These are phyloP conservation scores for Neuroterus valhalla DNA, from an alignment of 1,140 invertebrate species.

Conservation along the genomic window DNA sequence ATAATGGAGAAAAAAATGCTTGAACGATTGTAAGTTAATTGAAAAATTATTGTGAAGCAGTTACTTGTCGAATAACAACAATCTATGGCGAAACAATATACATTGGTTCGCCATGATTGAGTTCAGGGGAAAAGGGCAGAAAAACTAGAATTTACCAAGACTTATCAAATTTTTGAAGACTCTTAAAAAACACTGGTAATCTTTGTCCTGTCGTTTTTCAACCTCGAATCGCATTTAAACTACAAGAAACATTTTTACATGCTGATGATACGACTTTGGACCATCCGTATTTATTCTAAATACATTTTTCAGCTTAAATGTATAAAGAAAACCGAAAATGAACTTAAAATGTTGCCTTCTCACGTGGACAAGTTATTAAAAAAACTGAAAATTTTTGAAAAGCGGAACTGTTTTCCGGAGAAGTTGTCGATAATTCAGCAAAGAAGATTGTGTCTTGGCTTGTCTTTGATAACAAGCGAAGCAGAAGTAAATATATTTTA, in stretches of 20 bases:
- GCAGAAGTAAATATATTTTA: constrained; percentile 61
- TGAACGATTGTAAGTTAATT: no score
- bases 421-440: constrained; percentile 84
- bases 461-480: constrained; percentile 78
- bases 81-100: no score
- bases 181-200: constrained; percentile 14
- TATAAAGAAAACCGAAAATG: constrained; percentile 52
- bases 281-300: no score
- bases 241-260: no score
- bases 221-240: constrained; percentile 32
- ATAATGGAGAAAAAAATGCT: neutral
- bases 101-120: no score
- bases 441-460: constrained; percentile 81
- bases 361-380: constrained; percentile 71
- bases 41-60: no score
- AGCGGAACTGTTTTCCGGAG: constrained; percentile 76
- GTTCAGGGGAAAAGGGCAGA: no score
- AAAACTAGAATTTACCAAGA: no score
- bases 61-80: no score
- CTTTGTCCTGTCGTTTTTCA: constrained; percentile 10
- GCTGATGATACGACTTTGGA: no score
- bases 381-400: constrained; percentile 78
- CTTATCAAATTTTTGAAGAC: no score
- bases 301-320: constrained; percentile 62
- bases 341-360: constrained; percentile 46